These are phyloP conservation scores for Planiliza haematocheilus DNA, from an alignment of 2,113 vertebrate genomes.

Conservation along the genomic window DNA sequence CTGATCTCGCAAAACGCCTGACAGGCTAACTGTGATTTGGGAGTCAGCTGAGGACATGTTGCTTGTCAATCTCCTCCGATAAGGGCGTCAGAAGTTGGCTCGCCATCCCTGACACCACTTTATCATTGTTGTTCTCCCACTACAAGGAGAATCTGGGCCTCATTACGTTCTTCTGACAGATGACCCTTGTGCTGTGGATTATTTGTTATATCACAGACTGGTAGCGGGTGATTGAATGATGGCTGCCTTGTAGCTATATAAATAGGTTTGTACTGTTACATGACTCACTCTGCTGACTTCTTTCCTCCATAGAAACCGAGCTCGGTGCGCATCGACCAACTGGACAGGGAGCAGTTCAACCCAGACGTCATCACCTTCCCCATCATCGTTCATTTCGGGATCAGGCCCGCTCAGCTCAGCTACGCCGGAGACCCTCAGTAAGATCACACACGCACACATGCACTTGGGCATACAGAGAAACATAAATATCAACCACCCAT, in stretches of 20 bases:
- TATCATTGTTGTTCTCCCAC: slow-evolving; percentile 27
- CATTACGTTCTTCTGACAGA: slow-evolving; percentile 34
- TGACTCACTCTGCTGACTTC: background rate
- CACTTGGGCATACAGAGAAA: background rate
- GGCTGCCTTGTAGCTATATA: slow-evolving; percentile 22
- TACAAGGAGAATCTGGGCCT: slow-evolving; percentile 8
- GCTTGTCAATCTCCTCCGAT: slow-evolving; percentile 65
- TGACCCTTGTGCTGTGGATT: slow-evolving; percentile 34
- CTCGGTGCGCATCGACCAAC: slow-evolving; percentile 98
- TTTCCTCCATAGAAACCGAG: slow-evolving; percentile 90
- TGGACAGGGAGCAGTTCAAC: slow-evolving; percentile 99
- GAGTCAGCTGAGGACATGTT: slow-evolving; percentile 57
- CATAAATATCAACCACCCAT: slow-evolving; percentile 15
- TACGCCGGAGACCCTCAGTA: slow-evolving; percentile 99
- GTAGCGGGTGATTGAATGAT: slow-evolving; percentile 48
- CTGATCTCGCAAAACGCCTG: slow-evolving; percentile 50
- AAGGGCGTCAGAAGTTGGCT: slow-evolving; percentile 49
- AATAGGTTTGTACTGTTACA: background rate
- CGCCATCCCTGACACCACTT: slow-evolving; percentile 24
- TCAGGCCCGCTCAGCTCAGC: slow-evolving; percentile 98
- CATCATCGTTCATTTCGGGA: slow-evolving; percentile 98
- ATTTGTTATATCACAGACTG: slow-evolving; percentile 32
- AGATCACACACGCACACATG: slow-evolving; percentile 69
- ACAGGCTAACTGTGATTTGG: slow-evolving; percentile 64
- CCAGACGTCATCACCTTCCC: slow-evolving; percentile 98